These are phyloP conservation scores for Ormia ochracea DNA, from an alignment of 2,888 invertebrate genomes.

Conservation along the genomic window DNA sequence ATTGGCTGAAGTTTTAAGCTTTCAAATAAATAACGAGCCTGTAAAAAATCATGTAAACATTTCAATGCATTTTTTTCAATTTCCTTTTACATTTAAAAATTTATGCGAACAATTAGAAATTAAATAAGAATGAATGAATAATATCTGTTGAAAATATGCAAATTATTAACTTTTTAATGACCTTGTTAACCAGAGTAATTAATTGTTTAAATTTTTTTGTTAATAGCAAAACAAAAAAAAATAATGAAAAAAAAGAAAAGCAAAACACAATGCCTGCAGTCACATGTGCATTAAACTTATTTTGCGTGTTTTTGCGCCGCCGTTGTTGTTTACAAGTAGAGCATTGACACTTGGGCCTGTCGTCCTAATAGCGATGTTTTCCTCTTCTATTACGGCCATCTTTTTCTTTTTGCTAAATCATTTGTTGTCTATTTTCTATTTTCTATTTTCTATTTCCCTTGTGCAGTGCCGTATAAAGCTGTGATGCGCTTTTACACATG, in stretches of 20 bases:
- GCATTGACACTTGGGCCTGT: slow-evolving; percentile 56
- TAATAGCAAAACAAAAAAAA: neutral
- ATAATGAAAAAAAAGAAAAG: neutral
- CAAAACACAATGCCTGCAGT: slow-evolving; percentile 7
- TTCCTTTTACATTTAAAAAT: neutral
- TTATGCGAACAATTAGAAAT: neutral
- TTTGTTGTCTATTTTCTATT: slow-evolving; percentile 15
- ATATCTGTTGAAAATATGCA: slow-evolving; percentile 7
- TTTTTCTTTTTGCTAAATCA: slow-evolving; percentile 21
- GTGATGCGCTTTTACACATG: slow-evolving; percentile 54
- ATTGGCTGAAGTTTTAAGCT: too few relatives aligned
- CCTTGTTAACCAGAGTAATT: slow-evolving; percentile 46
- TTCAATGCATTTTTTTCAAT: neutral
- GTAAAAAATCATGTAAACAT: neutral
- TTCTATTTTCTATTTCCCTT: too few relatives aligned
- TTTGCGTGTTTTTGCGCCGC: neutral
- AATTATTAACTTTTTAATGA: slow-evolving; percentile 46
- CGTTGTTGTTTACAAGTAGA: slow-evolving; percentile 46
- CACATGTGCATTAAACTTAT: slow-evolving; percentile 2
- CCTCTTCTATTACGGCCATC: neutral
- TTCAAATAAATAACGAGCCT: neutral
- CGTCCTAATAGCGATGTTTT: neutral
- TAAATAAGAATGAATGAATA: neutral
- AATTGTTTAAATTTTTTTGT: slow-evolving; percentile 14
- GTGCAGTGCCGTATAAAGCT: slow-evolving; percentile 17